Evolutionary conservation across 2,888 invertebrate species (phyloP).

Genomic region (Lacanobia wlatinum): DNA sequence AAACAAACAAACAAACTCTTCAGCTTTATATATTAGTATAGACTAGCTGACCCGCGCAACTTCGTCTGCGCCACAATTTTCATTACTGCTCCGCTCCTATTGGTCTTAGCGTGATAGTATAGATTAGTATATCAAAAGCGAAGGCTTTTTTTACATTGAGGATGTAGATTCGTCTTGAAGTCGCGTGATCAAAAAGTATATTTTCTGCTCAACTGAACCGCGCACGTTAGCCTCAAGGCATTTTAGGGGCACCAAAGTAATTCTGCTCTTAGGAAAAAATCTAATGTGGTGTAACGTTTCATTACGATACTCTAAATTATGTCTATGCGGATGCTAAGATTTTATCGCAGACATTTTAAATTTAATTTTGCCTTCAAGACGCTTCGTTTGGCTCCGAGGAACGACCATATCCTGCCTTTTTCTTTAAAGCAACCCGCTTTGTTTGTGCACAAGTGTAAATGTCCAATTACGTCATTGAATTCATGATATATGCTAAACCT

Average conservation of each 20-base stretch:
- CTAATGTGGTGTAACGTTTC: conserved; percentile 31
- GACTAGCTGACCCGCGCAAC: too few relatives aligned
- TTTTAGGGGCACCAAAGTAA: conserved; percentile 21
- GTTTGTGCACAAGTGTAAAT: not conserved
- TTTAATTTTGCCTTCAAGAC: not conserved
- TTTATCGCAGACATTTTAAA: conserved; percentile 2
- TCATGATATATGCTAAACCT: conserved; percentile 23
- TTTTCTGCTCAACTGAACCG: conserved; percentile 37
- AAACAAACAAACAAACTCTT: too few relatives aligned
- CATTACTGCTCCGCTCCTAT: too few relatives aligned
- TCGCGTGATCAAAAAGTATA: conserved; percentile 31
- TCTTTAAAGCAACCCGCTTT: not conserved
- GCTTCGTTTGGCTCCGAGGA: not conserved
- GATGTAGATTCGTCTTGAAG: conserved; percentile 10
- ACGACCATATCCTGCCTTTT: not conserved
- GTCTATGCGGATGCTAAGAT: not conserved
- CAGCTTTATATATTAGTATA: too few relatives aligned
- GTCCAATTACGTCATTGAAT: conserved; percentile 20
- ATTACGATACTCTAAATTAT: conserved; percentile 20
- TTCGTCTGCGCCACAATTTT: too few relatives aligned
- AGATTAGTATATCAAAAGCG: not conserved
- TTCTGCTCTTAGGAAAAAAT: conserved; percentile 25
- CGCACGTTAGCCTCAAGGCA: conserved; percentile 45
- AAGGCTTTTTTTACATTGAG: not conserved
- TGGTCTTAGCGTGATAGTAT: too few relatives aligned